These are phyloP conservation scores for Mobula birostris DNA, from an alignment of 2,113 vertebrate genomes.

Conservation along the genomic window DNA sequence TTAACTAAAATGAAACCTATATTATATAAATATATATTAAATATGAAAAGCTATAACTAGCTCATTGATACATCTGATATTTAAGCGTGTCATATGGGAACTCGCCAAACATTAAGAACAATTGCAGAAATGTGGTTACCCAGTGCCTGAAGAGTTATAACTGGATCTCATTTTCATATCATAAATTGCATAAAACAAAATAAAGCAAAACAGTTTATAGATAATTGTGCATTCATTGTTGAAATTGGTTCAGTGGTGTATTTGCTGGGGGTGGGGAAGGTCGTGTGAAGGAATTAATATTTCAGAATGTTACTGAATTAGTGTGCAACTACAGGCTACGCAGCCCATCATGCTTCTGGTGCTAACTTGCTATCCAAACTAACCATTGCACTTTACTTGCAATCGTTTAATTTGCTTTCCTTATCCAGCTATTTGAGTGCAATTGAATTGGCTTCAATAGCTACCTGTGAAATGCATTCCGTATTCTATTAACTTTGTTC, in stretches of 20 bases:
- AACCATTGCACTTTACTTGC: constrained; percentile 11
- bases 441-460: neutral
- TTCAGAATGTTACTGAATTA: neutral
- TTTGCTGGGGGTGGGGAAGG: neutral
- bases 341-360: neutral
- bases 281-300: neutral
- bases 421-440: neutral
- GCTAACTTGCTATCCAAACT: neutral
- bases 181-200: constrained; percentile 69
- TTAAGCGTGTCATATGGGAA: constrained; percentile 55
- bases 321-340: neutral
- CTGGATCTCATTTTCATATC: constrained; percentile 59
- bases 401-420: neutral
- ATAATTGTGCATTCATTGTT: constrained; percentile 37
- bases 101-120: constrained; percentile 42
- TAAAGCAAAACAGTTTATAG: constrained; percentile 75
- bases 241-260: neutral
- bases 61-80: constrained; percentile 54
- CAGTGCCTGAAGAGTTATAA: constrained; percentile 72
- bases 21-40: constrained; percentile 34
- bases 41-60: constrained; percentile 26
- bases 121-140: constrained; percentile 52
- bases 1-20: constrained; percentile 46
- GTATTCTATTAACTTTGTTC: neutral
- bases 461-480: constrained; percentile 16